phyloP scores from a whole-genome alignment of 1,140 invertebrate genomes.

The Drosophila pectinifera region DNA sequence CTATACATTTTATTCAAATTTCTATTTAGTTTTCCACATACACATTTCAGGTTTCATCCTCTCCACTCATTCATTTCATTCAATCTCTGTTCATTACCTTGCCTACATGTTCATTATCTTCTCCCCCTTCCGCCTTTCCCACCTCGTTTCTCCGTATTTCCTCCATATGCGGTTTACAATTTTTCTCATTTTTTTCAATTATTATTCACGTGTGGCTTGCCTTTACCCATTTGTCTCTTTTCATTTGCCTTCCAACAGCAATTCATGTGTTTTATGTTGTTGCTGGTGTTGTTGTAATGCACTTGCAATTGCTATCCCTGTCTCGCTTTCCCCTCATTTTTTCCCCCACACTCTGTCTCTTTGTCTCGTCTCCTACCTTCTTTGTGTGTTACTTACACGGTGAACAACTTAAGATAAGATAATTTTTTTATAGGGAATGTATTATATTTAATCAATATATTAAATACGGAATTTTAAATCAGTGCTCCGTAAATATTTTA shows the following conservation, averaged over 20 bases:
- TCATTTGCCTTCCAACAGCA: constrained; percentile 34
- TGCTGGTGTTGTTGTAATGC: constrained; percentile 47
- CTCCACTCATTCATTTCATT: constrained; percentile 36
- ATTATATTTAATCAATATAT: not conserved
- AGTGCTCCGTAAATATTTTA: not conserved
- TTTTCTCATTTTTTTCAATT: constrained; percentile 46
- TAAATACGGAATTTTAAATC: not conserved
- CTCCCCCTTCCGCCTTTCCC: not conserved
- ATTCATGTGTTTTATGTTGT: constrained; percentile 20
- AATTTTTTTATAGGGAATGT: no score
- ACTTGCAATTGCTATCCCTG: constrained; percentile 37
- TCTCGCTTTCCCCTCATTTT: constrained; percentile 10
- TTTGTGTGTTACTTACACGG: constrained; percentile 17
- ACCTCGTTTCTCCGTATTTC: constrained; percentile 2
- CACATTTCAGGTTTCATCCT: constrained; percentile 32
- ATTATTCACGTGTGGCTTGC: constrained; percentile 59
- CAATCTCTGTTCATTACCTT: constrained; percentile 41
- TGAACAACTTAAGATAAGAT: no score
- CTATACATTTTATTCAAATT: constrained; percentile 29
- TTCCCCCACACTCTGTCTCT: constrained; percentile 7
- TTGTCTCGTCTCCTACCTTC: constrained; percentile 33
- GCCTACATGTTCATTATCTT: constrained; percentile 23
- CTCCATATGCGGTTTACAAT: constrained; percentile 41
- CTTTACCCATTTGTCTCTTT: constrained; percentile 47
- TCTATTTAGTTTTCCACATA: constrained; percentile 20